These are phyloP conservation scores for Neodon shergylaensis DNA, from an alignment of 2,113 vertebrate species.

Conservation along the genomic window DNA sequence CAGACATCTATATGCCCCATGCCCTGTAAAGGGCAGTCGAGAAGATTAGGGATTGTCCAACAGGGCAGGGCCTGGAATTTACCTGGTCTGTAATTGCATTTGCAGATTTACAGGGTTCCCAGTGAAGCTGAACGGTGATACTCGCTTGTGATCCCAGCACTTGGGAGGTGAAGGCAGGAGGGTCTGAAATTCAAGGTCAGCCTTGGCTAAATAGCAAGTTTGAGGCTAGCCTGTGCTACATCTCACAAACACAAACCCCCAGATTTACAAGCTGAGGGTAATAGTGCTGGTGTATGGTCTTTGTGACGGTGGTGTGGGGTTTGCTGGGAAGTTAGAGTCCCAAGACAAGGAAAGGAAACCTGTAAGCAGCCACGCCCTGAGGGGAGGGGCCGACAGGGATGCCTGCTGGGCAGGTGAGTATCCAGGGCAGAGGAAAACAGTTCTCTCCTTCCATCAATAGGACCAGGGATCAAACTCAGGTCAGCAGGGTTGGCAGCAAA, in stretches of 20 bases:
- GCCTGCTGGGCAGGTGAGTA: neutral
- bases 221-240: neutral
- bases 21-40: neutral
- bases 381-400: too few species aligned
- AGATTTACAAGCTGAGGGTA: neutral
- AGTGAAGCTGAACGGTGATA: neutral
- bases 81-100: neutral
- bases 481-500: neutral
- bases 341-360: neutral
- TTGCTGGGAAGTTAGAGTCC: neutral
- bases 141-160: too few species aligned
- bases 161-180: neutral
- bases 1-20: neutral
- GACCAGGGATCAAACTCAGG: neutral
- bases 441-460: neutral
- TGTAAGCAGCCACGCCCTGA: neutral
- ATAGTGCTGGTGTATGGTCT: neutral
- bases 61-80: neutral
- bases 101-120: neutral
- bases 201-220: neutral
- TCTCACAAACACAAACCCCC: neutral
- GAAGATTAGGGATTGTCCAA: neutral
- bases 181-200: neutral
- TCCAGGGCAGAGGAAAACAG: neutral
- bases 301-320: neutral